Evolutionary conservation across 2,888 invertebrate species (phyloP).

Genomic region (Andrena bicolor): DNA sequence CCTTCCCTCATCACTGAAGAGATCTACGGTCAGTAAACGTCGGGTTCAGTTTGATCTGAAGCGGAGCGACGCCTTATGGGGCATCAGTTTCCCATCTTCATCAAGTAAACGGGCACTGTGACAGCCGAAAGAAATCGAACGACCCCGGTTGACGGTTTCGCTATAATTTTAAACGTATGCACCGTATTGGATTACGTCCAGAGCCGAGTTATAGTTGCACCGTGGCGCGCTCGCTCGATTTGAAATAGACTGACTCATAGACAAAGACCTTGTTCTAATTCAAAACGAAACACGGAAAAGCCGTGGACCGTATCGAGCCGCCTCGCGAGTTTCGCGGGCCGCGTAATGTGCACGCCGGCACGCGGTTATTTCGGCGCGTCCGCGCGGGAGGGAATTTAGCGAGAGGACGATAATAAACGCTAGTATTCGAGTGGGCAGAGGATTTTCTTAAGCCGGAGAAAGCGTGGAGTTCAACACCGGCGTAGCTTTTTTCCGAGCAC

Average conservation of each 20-base stretch:
- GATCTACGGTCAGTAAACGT: conserved; percentile 12
- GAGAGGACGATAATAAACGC: conserved; percentile 8
- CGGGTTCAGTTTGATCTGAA: not conserved
- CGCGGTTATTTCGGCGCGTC: conserved; percentile 39
- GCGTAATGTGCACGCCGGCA: conserved; percentile 12
- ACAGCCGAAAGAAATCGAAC: conserved; percentile 9
- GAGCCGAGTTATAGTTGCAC: conserved; percentile 57
- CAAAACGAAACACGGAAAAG: conserved; percentile 69
- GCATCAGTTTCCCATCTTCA: conserved; percentile 4
- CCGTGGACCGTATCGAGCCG: conserved; percentile 49
- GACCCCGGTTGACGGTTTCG: conserved; percentile 18
- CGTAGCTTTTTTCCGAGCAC: not conserved
- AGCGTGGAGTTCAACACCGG: not conserved
- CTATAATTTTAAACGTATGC: conserved; percentile 54
- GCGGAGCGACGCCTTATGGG: not conserved
- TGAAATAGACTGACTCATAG: conserved; percentile 72
- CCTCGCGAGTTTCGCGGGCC: conserved; percentile 28
- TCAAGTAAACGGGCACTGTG: not conserved
- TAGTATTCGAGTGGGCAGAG: not conserved
- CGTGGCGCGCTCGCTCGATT: conserved; percentile 51
- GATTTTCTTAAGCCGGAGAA: not conserved
- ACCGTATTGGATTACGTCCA: conserved; percentile 68
- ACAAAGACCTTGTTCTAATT: conserved; percentile 73
- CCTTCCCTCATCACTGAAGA: not conserved
- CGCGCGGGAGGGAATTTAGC: not conserved